Conservation (phyloP, 2,113 vertebrate genomes). For the Isichthys henryi region DNA sequence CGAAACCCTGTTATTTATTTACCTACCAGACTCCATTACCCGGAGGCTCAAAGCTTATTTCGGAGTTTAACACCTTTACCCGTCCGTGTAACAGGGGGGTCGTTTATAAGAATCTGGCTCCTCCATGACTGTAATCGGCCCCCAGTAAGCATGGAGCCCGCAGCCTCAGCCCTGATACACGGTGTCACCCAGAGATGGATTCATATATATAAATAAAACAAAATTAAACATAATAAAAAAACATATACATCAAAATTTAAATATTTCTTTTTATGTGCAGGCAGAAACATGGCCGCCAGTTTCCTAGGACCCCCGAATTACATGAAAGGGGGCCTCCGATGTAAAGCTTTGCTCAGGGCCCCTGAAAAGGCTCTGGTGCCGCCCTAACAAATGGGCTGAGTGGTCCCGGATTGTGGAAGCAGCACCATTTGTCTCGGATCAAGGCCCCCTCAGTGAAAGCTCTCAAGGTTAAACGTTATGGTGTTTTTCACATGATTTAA, state of each 20-base stretch:
- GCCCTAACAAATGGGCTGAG: neutral
- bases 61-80: neutral
- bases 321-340: neutral
- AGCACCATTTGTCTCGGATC: neutral
- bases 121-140: neutral
- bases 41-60: neutral
- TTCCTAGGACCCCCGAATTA: neutral
- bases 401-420: neutral
- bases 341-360: neutral
- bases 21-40: neutral
- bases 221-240: neutral
- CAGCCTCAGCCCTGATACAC: neutral
- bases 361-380: neutral
- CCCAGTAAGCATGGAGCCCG: neutral
- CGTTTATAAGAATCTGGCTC: neutral
- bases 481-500: neutral
- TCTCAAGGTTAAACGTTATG: neutral
- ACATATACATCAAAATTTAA: neutral
- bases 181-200: neutral
- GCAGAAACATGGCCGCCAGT: neutral
- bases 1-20: neutral
- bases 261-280: neutral
- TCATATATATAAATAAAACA: neutral
- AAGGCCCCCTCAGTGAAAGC: neutral
- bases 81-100: neutral